Conservation (phyloP, 2,797 vertebrate species). For the Pipistrellus pygmaeus region DNA sequence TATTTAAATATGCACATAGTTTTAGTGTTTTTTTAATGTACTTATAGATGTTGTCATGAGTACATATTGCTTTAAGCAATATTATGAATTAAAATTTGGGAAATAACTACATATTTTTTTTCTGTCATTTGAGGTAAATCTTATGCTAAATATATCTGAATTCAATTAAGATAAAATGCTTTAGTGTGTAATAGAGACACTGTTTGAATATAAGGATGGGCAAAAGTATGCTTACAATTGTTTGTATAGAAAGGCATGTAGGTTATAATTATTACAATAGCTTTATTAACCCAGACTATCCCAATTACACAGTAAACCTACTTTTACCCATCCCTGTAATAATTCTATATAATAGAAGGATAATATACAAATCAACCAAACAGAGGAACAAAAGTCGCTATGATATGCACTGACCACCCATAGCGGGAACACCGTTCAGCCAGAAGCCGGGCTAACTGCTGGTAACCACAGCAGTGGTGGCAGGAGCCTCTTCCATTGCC, state of each 20-base stretch:
- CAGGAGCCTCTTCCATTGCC: too few species aligned
- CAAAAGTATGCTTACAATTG: neutral
- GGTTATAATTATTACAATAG: neutral
- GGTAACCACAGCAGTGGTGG: too few species aligned
- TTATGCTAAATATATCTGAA: neutral
- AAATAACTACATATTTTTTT: neutral
- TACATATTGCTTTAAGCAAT: neutral
- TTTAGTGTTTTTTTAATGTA: neutral
- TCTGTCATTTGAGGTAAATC: neutral
- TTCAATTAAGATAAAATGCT: neutral
- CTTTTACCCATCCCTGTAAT: neutral
- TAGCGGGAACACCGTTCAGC: too few species aligned
- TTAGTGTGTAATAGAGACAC: neutral
- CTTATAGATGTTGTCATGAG: neutral
- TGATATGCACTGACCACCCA: too few species aligned
- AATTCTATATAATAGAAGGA: too few species aligned
- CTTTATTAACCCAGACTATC: neutral
- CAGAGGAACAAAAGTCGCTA: too few species aligned
- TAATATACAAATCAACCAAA: too few species aligned
- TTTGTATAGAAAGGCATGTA: neutral
- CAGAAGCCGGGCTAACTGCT: too few species aligned
- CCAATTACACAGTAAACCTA: neutral
- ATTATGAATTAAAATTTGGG: neutral
- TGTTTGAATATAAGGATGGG: neutral
- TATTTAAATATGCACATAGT: neutral